phyloP scores from a whole-genome alignment of 2,113 vertebrate genomes.

The Daphoenositta chrysoptera region DNA sequence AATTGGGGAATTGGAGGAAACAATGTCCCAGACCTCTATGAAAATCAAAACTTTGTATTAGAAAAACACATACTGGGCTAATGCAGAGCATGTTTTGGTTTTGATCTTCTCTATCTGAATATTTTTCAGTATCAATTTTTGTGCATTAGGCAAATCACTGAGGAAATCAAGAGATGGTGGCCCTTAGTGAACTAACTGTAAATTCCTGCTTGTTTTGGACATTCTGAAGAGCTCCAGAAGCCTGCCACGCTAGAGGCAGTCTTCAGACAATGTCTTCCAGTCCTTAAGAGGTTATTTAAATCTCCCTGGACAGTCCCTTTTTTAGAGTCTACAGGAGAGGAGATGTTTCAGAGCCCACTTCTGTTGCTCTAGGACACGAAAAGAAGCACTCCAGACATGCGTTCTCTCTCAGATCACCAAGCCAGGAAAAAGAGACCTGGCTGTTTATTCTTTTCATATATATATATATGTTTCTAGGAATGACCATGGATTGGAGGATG shows the following conservation, averaged over 20 bases:
- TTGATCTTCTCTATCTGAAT: not conserved
- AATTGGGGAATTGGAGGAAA: not conserved
- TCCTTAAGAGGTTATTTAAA: not conserved
- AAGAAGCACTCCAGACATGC: no score
- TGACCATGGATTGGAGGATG: no score
- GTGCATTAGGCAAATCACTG: not conserved
- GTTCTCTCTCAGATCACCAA: no score
- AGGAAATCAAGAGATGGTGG: not conserved
- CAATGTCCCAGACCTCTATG: rapidly evolving
- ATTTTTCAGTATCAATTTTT: not conserved
- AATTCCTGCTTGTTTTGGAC: not conserved
- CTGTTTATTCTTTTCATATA: no score
- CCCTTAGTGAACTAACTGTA: not conserved
- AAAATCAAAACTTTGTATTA: not conserved
- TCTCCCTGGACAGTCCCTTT: not conserved
- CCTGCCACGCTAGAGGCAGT: not conserved
- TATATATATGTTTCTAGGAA: no score
- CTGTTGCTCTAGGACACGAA: no score
- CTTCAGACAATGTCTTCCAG: not conserved
- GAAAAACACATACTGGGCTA: not conserved
- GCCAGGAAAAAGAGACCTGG: no score
- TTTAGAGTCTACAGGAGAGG: not conserved
- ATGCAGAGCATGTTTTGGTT: not conserved
- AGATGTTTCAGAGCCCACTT: not conserved
- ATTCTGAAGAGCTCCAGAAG: not conserved